A percentile compares a stretch with the other conserved stretches of the same genome.
Conservation (phyloP, 2,888 invertebrate genomes). For the Meandrusa payeni region DNA sequence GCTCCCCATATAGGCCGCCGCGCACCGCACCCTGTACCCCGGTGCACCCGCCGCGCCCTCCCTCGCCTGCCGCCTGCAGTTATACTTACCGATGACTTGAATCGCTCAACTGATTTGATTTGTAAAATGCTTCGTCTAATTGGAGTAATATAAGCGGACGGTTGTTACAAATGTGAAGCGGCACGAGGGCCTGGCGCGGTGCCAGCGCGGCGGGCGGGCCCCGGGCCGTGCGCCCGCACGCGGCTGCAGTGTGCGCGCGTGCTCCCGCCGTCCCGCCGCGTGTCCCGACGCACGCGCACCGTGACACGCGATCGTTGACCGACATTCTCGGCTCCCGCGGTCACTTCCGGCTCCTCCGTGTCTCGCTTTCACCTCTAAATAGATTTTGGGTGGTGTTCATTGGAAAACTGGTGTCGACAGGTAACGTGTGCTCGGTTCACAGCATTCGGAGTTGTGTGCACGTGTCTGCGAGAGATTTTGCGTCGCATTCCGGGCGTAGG, state of each 20-base stretch:
- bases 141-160: slow-evolving; percentile 1
- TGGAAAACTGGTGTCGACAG: too few relatives aligned
- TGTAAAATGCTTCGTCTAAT: too few relatives aligned
- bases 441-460: too few relatives aligned
- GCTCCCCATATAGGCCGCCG: slow-evolving; percentile 40
- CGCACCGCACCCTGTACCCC: too few relatives aligned
- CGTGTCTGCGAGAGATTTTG: too few relatives aligned
- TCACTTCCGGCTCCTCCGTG: slow-evolving; percentile 8
- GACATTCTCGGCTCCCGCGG: slow-evolving; percentile 1
- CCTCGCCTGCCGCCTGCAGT: slow-evolving; percentile 12
- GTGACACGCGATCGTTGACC: too few relatives aligned
- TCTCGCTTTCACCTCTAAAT: slow-evolving; percentile 15
- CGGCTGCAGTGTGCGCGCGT: not conserved
- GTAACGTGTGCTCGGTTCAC: too few relatives aligned
- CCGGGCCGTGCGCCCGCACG: not conserved
- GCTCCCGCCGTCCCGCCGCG: too few relatives aligned
- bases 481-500: too few relatives aligned
- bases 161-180: slow-evolving; percentile 11
- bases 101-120: not conserved
- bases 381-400: not conserved
- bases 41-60: slow-evolving; percentile 18
- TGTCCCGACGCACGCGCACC: too few relatives aligned
- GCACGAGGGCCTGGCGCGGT: slow-evolving; percentile 6
- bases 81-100: too few relatives aligned
- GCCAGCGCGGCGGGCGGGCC: slow-evolving; percentile 11